These are phyloP conservation scores for Notothenia coriiceps DNA, from an alignment of 2,113 vertebrate genomes.

Conservation along the genomic window DNA sequence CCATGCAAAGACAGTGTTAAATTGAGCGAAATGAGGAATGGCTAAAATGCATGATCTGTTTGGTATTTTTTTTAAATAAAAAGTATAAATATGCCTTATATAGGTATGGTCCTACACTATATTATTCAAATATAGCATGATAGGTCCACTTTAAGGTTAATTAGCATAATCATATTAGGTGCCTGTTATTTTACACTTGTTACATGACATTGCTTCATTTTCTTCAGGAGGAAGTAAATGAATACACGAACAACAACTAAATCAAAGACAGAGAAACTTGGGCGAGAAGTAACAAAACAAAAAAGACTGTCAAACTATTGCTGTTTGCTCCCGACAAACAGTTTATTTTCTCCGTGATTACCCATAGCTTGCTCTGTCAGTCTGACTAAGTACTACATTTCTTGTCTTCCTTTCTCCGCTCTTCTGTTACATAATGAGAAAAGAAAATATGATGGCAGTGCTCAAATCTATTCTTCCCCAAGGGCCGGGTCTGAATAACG, in stretches of 20 bases:
- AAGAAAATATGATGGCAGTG: constrained; percentile 50
- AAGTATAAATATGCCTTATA: no score
- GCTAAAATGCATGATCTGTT: no score
- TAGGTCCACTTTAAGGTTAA: neutral
- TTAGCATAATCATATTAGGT: neutral
- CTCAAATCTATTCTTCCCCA: constrained; percentile 68
- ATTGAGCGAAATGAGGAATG: no score
- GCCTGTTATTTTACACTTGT: neutral
- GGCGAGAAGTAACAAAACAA: neutral
- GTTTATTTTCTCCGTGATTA: constrained; percentile 6
- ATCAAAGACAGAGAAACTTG: constrained; percentile 5
- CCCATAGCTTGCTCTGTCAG: neutral
- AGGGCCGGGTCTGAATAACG: constrained; percentile 57
- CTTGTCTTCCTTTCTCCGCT: constrained; percentile 45
- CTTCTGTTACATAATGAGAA: constrained; percentile 57
- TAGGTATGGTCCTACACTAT: no score
- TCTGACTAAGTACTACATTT: constrained; percentile 33
- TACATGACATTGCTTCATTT: neutral
- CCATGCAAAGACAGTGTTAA: no score
- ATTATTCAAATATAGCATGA: no score
- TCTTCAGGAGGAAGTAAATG: neutral
- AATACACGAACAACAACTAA: constrained; percentile 5
- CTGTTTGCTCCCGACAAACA: constrained; percentile 9
- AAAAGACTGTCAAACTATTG: neutral
- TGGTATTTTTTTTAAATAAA: no score